phyloP scores from a whole-genome alignment of 1,140 invertebrate species.

The Drosophila quadrilineata region DNA sequence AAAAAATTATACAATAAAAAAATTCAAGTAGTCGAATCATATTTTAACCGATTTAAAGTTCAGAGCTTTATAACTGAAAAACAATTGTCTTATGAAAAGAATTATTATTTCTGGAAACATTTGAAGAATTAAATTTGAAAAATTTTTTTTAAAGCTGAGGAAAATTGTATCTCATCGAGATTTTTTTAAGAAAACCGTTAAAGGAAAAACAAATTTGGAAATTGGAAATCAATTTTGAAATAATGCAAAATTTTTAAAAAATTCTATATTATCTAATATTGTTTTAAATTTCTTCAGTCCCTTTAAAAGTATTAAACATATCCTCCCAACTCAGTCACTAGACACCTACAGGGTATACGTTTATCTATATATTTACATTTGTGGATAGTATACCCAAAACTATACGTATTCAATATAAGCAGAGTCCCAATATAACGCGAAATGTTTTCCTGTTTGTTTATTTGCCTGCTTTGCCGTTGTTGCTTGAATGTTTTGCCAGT shows the following conservation, averaged over 20 bases:
- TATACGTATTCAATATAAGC: slow-evolving; percentile 39
- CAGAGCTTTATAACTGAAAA: no score
- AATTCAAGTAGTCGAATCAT: no score
- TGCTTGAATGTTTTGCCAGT: slow-evolving; percentile 22
- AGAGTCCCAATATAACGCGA: slow-evolving; percentile 40
- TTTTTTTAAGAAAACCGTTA: neutral
- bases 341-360: slow-evolving; percentile 1
- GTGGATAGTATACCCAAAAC: slow-evolving; percentile 16
- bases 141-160: no score
- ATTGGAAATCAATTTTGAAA: neutral
- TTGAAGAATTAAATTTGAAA: no score
- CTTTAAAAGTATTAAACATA: neutral
- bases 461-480: slow-evolving; percentile 52
- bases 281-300: no score
- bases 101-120: no score
- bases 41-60: no score
- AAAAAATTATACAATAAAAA: no score
- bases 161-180: no score
- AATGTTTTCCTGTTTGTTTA: slow-evolving; percentile 57
- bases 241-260: neutral
- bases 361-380: slow-evolving; percentile 11
- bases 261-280: no score
- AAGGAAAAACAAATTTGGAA: neutral
- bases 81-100: no score
- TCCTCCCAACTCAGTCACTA: no score